Evolutionary conservation across 2,888 invertebrate genomes (phyloP).

Genomic region (Andrena praecox): DNA sequence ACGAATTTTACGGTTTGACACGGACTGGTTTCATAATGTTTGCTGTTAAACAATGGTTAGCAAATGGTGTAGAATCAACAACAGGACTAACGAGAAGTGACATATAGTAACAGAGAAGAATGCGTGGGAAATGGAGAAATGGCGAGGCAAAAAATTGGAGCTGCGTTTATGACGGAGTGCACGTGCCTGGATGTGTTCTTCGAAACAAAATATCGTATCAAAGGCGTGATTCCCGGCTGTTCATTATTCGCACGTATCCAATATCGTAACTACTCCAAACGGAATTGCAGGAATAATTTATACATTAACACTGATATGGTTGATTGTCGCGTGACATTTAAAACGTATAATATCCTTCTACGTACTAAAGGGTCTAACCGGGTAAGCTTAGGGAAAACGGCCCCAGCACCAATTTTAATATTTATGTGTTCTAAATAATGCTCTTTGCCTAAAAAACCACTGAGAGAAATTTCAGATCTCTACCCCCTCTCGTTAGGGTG

Average conservation of each 20-base stretch:
- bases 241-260: slow-evolving; percentile 4
- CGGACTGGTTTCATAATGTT: neutral
- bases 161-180: slow-evolving; percentile 6
- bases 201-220: slow-evolving; percentile 9
- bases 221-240: neutral
- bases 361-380: too few species aligned
- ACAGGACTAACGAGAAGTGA: slow-evolving; percentile 2
- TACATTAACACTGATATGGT: neutral
- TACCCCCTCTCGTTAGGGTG: too few species aligned
- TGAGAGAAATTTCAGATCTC: too few species aligned
- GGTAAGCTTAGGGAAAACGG: too few species aligned
- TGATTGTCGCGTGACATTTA: neutral
- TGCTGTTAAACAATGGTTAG: neutral
- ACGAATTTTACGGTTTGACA: neutral
- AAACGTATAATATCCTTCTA: neutral
- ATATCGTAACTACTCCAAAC: neutral
- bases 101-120: neutral
- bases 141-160: neutral
- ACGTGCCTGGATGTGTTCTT: neutral
- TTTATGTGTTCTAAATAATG: too few species aligned
- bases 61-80: slow-evolving; percentile 2
- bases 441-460: too few species aligned
- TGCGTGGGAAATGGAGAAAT: neutral
- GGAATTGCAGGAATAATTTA: neutral
- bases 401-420: too few species aligned